These are phyloP conservation scores for Triplophysa siluroides DNA, from an alignment of 2,113 vertebrate species.

Conservation along the genomic window DNA sequence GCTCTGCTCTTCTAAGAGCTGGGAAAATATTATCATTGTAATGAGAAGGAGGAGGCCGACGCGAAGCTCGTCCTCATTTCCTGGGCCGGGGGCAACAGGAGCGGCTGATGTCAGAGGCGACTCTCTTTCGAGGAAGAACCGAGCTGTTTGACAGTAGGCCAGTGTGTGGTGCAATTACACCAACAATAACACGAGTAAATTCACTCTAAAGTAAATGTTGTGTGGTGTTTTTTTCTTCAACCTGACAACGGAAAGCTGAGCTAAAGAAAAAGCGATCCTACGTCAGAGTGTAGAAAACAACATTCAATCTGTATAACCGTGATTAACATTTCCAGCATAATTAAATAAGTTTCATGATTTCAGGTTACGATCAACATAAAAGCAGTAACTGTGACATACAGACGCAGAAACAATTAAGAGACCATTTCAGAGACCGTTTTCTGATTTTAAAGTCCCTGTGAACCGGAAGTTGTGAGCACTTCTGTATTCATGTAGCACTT, in stretches of 20 bases:
- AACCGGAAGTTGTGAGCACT: too few relatives aligned
- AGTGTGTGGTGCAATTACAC: constrained; percentile 20
- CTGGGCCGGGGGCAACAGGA: neutral
- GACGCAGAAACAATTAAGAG: too few relatives aligned
- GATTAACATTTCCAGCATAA: too few relatives aligned
- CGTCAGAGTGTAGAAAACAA: too few relatives aligned
- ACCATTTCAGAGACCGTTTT: too few relatives aligned
- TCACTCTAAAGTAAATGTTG: neutral
- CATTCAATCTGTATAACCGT: too few relatives aligned
- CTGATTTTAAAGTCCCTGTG: too few relatives aligned
- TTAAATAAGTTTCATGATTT: too few relatives aligned
- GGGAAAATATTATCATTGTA: constrained; percentile 50
- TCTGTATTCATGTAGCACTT: too few relatives aligned
- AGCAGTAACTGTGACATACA: too few relatives aligned
- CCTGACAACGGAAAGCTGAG: neutral
- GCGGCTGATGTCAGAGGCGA: constrained; percentile 21
- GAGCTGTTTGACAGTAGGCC: neutral
- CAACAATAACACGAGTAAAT: constrained; percentile 22
- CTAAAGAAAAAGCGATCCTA: neutral
- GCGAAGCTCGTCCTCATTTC: constrained; percentile 44
- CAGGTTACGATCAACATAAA: too few relatives aligned
- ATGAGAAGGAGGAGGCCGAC: constrained; percentile 34
- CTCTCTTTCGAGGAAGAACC: neutral
- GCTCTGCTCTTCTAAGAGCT: constrained; percentile 6
- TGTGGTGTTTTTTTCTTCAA: neutral